Conservation (phyloP, 2,888 invertebrate genomes). For the Brachyptera risi region DNA sequence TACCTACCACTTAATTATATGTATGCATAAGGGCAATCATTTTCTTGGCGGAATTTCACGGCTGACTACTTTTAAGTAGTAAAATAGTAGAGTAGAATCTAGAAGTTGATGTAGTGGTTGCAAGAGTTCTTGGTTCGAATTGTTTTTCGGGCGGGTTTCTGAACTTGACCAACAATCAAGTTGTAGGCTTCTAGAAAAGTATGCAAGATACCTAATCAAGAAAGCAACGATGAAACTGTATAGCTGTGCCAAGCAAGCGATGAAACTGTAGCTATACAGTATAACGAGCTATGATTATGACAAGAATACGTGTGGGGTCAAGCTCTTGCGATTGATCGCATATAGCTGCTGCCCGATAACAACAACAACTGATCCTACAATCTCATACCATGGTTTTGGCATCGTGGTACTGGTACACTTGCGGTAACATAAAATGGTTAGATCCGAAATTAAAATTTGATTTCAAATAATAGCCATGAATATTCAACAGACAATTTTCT, state of each 20-base stretch:
- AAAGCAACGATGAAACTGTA: neutral
- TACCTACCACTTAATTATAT: slow-evolving; percentile 16
- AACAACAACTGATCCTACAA: no score
- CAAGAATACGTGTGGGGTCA: neutral
- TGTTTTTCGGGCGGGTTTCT: neutral
- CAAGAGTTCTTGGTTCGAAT: no score
- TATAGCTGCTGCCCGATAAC: no score
- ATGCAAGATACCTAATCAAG: neutral
- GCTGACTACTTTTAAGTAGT: slow-evolving; percentile 1
- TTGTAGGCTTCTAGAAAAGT: neutral
- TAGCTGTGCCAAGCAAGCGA: neutral
- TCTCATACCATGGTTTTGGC: no score
- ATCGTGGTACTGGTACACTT: no score
- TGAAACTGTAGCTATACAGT: no score
- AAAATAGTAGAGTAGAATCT: slow-evolving; percentile 3
- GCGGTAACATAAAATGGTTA: no score
- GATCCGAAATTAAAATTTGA: no score
- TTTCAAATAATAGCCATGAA: no score
- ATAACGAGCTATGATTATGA: no score
- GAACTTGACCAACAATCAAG: neutral
- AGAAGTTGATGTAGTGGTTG: neutral
- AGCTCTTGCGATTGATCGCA: neutral
- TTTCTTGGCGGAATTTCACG: slow-evolving; percentile 4
- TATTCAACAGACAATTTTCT: no score
- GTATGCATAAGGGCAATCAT: slow-evolving; percentile 21